Evolutionary conservation across 2,888 invertebrate species (phyloP), one percentile per base, ranked within the genome.

Genomic region (Eristalis tenax): DNA sequence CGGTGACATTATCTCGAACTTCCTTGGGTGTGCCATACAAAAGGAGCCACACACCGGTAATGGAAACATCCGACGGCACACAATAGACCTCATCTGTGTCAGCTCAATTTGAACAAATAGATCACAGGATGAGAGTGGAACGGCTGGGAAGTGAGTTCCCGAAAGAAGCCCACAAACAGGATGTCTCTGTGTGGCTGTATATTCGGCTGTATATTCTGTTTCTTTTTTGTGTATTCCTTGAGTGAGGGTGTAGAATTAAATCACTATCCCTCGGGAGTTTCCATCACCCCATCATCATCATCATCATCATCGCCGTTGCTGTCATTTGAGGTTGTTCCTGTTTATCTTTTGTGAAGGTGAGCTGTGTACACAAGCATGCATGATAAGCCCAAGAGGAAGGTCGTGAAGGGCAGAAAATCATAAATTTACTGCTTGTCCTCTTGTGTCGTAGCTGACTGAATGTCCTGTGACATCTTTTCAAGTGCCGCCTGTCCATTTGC

Each of bases 1-100:
- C 61, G 79, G 59, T 73, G 64, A 77, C 74, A 73, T 82, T 77
- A 82, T 86, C 82, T 77, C 26, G 63, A 77, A 68, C 76, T 73
- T 80, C 68, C 80, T 84, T 74, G 70, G 56, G 66, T 71, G 50
- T 71, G 74, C 23, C 76, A 50, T 50, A 77, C 71, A 81, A 69
- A 66, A 26, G 26, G 26, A 43, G 66, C n/a, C 28, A 50, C 65
- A 23, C 40, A 61, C 73, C 59, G 57, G 75, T 66, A 66, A 73
- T 65, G 65, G 61, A 43, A 61, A 18, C 61, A 71, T 59, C 40
- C 65, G 64, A 76, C 22, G 43, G 65, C 43, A 83, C 66, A 83
- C 65, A 79, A 77, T 40, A 56, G 66, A 83, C 61, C 70, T 56
- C 80, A 80, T 66, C 70, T 80, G 84, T 56, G 78, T 68, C 43